Base-by-base conservation (phyloP, 2,888 invertebrate species). In the Philonicus albiceps region DNA sequence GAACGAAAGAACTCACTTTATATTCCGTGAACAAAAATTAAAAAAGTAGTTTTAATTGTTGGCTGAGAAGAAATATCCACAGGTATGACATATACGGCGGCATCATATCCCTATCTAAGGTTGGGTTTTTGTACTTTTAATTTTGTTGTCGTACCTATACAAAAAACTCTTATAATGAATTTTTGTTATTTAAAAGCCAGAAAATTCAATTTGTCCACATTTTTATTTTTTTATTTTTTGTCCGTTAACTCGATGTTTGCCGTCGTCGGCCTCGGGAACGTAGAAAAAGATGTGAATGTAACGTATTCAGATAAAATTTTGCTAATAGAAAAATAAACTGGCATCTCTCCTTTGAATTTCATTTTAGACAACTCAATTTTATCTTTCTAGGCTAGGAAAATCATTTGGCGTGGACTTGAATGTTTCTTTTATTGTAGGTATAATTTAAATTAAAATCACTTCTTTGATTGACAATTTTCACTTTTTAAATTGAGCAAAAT, bases 101-200 rank as follows among this genome's bases (percentile, higher is more conserved):
- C 49, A 40, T 78, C 78, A 34, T 8, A 31, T 43, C 27, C 27
- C 40, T n/a, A 31, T 64, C 37, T 83, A 83, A 83, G 31, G 83
- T 64, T 64, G 64, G 83, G 11, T 34, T 83, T 83, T 83, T 37
- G 22, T 83, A 64, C 83, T 72, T 64, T 83, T 83, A 83, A 83
- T 83, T 64, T 72, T 64, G 64, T 83, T 83, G 83, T n/a, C 72
- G 11, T 80, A 37, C 22, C 8, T 43, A 43, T 53, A 80, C 37
- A 81, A 55, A 34, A 83, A 64, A 64, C 22, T 34, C 37, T 37
- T 22, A 83, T 83, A 83, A 83, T 72, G 64, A 83, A 83, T 83
- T 83, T 83, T 83, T 64, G 64, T 83, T n/a, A 83, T 83, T 64
- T 83, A 83, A 83, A 83, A 83, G 72, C 64, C 40, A 83, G 72